phyloP scores from a whole-genome alignment of 2,888 invertebrate species.

The Agapostemon virescens region DNA sequence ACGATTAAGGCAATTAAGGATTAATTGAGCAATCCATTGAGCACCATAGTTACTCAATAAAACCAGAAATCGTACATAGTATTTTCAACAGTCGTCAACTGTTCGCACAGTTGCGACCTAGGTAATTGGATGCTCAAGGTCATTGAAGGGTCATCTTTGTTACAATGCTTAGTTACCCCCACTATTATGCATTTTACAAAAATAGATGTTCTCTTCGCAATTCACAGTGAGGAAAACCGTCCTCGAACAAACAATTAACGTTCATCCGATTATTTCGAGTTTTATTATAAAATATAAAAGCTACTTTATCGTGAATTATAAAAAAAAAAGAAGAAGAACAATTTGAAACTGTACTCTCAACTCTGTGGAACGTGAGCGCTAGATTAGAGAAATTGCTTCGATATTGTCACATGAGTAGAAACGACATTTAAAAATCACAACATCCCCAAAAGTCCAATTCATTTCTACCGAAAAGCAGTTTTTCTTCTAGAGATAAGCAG shows the following conservation, averaged over 20 bases:
- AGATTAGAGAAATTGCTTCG: not conserved
- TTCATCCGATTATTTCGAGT: not conserved
- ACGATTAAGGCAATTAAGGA: constrained; percentile 56
- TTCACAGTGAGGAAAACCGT: not conserved
- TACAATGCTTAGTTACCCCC: not conserved
- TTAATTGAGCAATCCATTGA: constrained; percentile 72
- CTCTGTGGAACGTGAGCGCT: constrained; percentile 2
- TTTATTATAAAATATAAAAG: constrained; percentile 7
- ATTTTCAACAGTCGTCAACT: constrained; percentile 1
- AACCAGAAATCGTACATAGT: constrained; percentile 27
- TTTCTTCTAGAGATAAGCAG: not conserved
- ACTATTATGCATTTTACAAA: not conserved
- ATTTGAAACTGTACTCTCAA: constrained; percentile 12
- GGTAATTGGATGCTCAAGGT: not conserved
- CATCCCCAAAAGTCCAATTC: not conserved
- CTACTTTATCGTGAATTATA: not conserved
- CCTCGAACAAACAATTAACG: not conserved
- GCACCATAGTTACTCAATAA: constrained; percentile 50
- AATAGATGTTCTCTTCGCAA: not conserved
- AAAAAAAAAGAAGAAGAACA: too few species aligned
- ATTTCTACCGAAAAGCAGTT: not conserved
- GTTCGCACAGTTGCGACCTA: not conserved
- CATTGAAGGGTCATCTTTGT: not conserved
- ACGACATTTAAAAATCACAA: constrained; percentile 5
- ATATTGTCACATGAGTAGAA: not conserved